Conservation (phyloP, 2,888 invertebrate genomes). For the Nomada hirtipes region DNA sequence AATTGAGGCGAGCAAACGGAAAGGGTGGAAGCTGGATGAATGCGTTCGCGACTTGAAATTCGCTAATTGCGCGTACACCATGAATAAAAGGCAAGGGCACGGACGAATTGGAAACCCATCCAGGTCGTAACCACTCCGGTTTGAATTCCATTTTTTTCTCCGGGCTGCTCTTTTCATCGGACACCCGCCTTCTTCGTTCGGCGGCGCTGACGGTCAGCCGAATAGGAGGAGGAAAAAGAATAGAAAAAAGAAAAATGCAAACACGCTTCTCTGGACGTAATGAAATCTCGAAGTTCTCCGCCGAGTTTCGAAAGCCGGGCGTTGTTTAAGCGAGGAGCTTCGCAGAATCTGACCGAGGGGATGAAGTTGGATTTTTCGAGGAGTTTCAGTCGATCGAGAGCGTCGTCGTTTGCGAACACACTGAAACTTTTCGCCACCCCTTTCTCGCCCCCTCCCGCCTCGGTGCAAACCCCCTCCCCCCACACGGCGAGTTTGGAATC, state of each 20-base stretch:
- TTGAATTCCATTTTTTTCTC: background rate
- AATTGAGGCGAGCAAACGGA: background rate
- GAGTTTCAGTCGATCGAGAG: background rate
- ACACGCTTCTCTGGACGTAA: conserved; percentile 18
- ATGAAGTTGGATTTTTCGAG: conserved; percentile 17
- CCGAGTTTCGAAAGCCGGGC: background rate
- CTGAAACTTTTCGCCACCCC: conserved; percentile 8
- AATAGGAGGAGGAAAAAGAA: background rate
- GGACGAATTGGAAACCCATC: background rate
- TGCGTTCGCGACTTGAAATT: conserved; percentile 1
- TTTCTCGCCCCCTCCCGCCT: background rate
- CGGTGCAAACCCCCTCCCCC: background rate
- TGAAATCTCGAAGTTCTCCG: conserved; percentile 26
- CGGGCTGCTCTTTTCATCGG: background rate
- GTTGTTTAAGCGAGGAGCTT: background rate
- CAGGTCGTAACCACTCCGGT: background rate
- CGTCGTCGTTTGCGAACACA: background rate
- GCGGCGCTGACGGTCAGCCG: background rate
- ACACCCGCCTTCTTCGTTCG: background rate
- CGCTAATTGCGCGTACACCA: conserved; percentile 21
- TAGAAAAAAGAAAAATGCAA: conserved; percentile 4
- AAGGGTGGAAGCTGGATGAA: background rate
- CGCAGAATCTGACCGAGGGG: conserved; percentile 10
- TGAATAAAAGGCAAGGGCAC: background rate
- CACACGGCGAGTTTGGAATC: background rate